Base-by-base conservation (phyloP, 2,888 invertebrate species). In the Sceliomorpha sp. region DNA sequence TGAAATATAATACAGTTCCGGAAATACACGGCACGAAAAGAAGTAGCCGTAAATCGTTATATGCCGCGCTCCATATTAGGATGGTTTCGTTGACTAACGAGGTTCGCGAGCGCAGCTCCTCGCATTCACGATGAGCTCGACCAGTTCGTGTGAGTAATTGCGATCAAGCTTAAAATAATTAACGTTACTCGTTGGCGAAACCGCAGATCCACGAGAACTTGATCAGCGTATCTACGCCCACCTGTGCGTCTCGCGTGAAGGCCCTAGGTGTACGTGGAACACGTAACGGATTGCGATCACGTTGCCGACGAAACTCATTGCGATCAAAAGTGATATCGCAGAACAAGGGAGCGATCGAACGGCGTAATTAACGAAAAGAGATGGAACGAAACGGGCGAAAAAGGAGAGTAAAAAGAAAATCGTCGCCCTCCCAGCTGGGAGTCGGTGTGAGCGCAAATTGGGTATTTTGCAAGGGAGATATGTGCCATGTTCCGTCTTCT, bases 101-200 rank as follows among this genome's bases (percentile, higher is more conserved):
- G 66, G 69, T 36, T 64, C 64, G 58, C 64, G 62, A 56, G 60
- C 62, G 58, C 51, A 53, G 63, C 63, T 48, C 56, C 53, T 47
- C 58, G 62, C 62, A 56, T 69, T 56, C 51, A 26, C 58, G 69
- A 63, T 70, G 69, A 59, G 64, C 51, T 44, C 53, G 60, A 51
- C 44, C 56, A 36, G 63, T 59, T 67, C 60, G 68, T 48, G 64
- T 72, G 72, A 72, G 72, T 72, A 72, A 69, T 62, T 72, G 66
- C 66, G 50, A 72, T 68, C 68, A 63, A 56, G 64, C 64, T 66
- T 68, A 47, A 66, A 55, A 69, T 72, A 72, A 72, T 72, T 72
- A 72, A 72, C 66, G 58, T 60, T 56, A 68, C 62, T 56, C 45
- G 51, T 26, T 42, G 60, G 55, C 44, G 56, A 56, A 50, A 64